Evolutionary conservation across 1,140 invertebrate species (phyloP).

Genomic region (Brachionus calyciflorus): DNA sequence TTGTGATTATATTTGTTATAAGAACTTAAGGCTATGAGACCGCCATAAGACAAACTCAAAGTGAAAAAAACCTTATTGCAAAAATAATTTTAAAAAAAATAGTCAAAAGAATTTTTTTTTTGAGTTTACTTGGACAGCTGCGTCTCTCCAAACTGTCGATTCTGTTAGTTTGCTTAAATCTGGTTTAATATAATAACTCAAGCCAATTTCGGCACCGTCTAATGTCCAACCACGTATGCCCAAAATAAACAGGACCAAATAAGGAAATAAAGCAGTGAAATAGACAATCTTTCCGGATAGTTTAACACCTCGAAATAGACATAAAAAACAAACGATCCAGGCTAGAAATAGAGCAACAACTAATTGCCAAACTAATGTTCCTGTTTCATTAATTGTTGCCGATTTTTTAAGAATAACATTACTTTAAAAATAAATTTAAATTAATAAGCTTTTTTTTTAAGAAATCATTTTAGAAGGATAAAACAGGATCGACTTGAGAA

Average conservation of each 20-base stretch:
- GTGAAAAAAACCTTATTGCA: slow-evolving; percentile 70
- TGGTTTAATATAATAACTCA: slow-evolving; percentile 51
- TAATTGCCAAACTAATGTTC: slow-evolving; percentile 40
- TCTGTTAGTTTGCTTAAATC: slow-evolving; percentile 46
- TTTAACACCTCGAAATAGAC: slow-evolving; percentile 57
- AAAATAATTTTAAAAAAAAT: neutral
- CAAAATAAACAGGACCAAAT: slow-evolving; percentile 80
- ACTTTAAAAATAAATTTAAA: neutral
- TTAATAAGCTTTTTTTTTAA: too few species aligned
- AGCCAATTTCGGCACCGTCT: slow-evolving; percentile 56
- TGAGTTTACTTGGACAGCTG: slow-evolving; percentile 70
- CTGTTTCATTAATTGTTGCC: slow-evolving; percentile 28
- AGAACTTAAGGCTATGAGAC: slow-evolving; percentile 75
- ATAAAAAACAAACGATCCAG: slow-evolving; percentile 56
- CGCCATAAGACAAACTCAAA: slow-evolving; percentile 79
- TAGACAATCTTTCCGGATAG: slow-evolving; percentile 77
- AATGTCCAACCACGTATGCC: slow-evolving; percentile 85
- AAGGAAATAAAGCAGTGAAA: slow-evolving; percentile 91
- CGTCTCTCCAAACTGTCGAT: slow-evolving; percentile 75
- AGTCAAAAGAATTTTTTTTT: neutral
- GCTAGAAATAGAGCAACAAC: slow-evolving; percentile 51
- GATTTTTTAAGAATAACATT: slow-evolving; percentile 37
- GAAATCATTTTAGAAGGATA: too few species aligned
- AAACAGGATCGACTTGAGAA: too few species aligned
- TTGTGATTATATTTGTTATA: slow-evolving; percentile 73